Conservation (phyloP, 2,888 invertebrate genomes). For the Scaptomyza parva region DNA sequence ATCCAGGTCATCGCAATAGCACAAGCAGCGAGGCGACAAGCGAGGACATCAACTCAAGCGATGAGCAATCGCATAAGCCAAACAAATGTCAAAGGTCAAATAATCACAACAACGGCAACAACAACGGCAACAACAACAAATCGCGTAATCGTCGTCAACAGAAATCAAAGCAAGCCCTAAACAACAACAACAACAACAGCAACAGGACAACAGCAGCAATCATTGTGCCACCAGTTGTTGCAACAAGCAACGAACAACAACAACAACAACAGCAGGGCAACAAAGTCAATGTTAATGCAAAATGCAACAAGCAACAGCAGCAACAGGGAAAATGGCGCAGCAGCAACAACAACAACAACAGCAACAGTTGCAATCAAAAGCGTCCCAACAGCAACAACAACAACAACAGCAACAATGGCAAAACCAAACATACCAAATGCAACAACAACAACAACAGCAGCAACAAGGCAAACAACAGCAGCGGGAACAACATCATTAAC, state of each 20-base stretch:
- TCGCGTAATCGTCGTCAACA: slow-evolving; percentile 62
- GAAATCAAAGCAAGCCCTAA: slow-evolving; percentile 30
- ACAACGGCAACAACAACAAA: slow-evolving; percentile 30
- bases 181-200: not conserved
- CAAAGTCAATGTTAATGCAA: slow-evolving; percentile 7
- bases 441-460: slow-evolving; percentile 26
- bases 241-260: slow-evolving; percentile 10
- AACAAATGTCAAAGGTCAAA: slow-evolving; percentile 23
- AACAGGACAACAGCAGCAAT: not conserved
- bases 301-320: slow-evolving; percentile 16
- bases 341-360: slow-evolving; percentile 28
- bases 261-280: too few species aligned
- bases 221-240: not conserved
- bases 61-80: slow-evolving; percentile 70
- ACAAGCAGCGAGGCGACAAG: slow-evolving; percentile 78
- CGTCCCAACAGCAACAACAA: slow-evolving; percentile 14
- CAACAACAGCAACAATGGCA: slow-evolving; percentile 23
- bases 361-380: slow-evolving; percentile 16
- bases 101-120: slow-evolving; percentile 27
- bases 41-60: slow-evolving; percentile 79
- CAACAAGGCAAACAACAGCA: slow-evolving; percentile 10
- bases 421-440: slow-evolving; percentile 32
- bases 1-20: slow-evolving; percentile 80
- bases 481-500: slow-evolving; percentile 38
- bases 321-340: slow-evolving; percentile 56